A percentile compares a stretch with the other conserved stretches of the same genome.
Conservation (phyloP, 2,113 vertebrate genomes). For the Myrmophylax atrothorax region DNA sequence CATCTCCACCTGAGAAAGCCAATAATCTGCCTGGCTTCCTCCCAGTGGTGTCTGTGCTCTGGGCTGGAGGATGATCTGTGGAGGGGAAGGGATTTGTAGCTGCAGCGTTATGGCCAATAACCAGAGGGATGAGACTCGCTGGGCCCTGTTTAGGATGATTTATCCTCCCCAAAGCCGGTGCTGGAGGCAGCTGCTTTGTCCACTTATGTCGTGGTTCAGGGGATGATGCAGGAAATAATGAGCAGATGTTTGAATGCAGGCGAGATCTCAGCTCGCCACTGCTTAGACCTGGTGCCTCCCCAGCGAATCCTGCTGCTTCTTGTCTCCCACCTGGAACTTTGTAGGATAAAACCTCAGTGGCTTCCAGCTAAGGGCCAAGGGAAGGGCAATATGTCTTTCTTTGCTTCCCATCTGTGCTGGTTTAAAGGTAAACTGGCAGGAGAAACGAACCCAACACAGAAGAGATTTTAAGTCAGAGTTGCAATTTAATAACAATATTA, state of each 20-base stretch:
- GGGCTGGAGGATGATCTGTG: not conserved
- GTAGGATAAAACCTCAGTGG: accelerated
- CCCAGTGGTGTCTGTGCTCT: not conserved
- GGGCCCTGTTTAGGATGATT: not conserved
- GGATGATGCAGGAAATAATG: not conserved
- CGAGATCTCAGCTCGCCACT: not conserved
- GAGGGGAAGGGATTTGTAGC: not conserved
- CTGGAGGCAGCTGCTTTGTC: not conserved
- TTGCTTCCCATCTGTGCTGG: too few species aligned
- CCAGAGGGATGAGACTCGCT: not conserved
- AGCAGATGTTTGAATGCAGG: not conserved
- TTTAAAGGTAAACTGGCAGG: too few species aligned
- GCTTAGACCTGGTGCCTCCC: not conserved
- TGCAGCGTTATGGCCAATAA: accelerated
- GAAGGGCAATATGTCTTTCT: accelerated
- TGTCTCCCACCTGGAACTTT: not conserved
- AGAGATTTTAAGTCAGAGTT: too few species aligned
- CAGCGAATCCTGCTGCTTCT: accelerated
- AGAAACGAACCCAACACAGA: too few species aligned
- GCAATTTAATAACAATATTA: too few species aligned
- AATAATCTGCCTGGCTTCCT: not conserved
- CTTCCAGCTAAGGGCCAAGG: not conserved
- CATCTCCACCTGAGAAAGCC: not conserved
- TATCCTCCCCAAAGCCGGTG: not conserved
- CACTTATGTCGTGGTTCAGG: not conserved